Evolutionary conservation across 2,113 vertebrate species (phyloP).

Genomic region (Gyps fulvus): DNA sequence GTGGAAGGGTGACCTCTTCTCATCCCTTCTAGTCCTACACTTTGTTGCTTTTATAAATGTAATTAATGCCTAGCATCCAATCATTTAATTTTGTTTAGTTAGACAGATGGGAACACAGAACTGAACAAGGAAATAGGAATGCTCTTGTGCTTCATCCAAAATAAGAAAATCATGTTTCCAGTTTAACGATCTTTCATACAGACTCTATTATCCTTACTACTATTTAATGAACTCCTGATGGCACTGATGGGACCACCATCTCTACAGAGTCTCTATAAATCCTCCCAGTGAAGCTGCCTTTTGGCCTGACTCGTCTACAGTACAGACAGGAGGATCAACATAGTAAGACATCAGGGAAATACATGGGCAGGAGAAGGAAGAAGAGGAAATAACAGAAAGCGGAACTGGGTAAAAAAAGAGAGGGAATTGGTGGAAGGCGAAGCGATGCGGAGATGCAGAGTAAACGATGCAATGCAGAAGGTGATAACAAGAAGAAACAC

Average conservation of each 20-base stretch:
- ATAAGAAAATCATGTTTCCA: not conserved
- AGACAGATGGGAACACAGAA: not conserved
- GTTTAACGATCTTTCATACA: not conserved
- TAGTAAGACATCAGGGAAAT: not conserved
- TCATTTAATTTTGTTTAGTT: not conserved
- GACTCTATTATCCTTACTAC: not conserved
- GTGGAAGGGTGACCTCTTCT: not conserved
- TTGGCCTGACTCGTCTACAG: not conserved
- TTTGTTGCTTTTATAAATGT: not conserved
- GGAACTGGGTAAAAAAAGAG: not conserved
- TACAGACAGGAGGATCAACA: not conserved
- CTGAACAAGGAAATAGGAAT: not conserved
- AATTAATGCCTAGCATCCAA: not conserved
- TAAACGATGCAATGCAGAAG: not conserved
- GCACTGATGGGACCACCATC: not conserved
- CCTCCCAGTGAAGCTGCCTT: not conserved
- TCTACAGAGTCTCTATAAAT: not conserved
- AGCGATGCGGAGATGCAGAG: not conserved
- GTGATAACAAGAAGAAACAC: not conserved
- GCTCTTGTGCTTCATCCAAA: not conserved
- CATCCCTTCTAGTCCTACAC: not conserved
- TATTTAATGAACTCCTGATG: not conserved
- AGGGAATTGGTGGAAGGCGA: not conserved
- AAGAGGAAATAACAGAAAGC: not conserved
- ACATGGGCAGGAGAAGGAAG: not conserved